phyloP scores from a whole-genome alignment of 1,140 invertebrate species.

The Drosophila burlai region DNA sequence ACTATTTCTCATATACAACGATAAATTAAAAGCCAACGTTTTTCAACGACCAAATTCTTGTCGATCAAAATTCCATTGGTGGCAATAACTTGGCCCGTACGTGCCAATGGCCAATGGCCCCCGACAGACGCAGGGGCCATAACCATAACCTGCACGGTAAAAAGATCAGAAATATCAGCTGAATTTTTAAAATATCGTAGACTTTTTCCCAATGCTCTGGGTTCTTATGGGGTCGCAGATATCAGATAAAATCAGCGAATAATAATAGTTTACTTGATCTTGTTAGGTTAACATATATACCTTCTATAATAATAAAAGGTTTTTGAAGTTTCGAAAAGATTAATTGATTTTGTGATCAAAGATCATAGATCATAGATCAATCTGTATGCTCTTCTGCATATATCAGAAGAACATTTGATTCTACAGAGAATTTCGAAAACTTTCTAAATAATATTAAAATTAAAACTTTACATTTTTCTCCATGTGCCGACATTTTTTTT shows the following conservation, averaged over 20 bases:
- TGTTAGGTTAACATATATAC: too few relatives aligned
- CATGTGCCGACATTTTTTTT: constrained; percentile 28
- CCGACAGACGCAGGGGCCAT: constrained; percentile 35
- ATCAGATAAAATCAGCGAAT: not conserved
- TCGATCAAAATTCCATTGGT: constrained; percentile 85
- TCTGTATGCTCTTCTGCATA: not conserved
- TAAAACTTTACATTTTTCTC: not conserved
- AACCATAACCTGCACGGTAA: constrained; percentile 45
- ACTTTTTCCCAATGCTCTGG: not conserved
- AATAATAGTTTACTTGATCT: not conserved
- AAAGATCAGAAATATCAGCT: constrained; percentile 9
- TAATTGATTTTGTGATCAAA: not conserved
- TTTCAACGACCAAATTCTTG: constrained; percentile 85
- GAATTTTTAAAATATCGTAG: constrained; percentile 2
- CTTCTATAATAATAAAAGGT: not conserved
- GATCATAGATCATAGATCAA: not conserved
- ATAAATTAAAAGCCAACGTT: constrained; percentile 84
- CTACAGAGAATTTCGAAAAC: not conserved
- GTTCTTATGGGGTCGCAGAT: too few relatives aligned
- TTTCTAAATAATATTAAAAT: not conserved
- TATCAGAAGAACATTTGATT: too few relatives aligned
- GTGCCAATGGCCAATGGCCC: constrained; percentile 72
- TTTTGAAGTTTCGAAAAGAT: not conserved
- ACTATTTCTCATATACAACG: constrained; percentile 85
- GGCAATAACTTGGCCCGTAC: constrained; percentile 79